phyloP scores from a whole-genome alignment of 2,113 vertebrate genomes.

The Tor tambroides region DNA sequence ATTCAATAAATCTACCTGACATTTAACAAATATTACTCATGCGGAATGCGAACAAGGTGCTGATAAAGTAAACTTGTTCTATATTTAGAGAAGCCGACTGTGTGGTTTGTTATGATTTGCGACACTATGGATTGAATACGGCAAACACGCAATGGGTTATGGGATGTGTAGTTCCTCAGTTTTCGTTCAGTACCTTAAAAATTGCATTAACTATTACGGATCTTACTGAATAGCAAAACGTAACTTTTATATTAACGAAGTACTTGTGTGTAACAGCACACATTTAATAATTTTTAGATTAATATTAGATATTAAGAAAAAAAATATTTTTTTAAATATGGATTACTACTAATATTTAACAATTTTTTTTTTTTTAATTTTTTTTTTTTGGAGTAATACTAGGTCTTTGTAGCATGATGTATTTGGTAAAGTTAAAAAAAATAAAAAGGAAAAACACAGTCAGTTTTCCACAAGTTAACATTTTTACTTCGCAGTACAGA shows the following conservation, averaged over 20 bases:
- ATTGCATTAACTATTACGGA: neutral
- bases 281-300: neutral
- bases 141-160: neutral
- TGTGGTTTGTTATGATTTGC: constrained; percentile 2
- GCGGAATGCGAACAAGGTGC: neutral
- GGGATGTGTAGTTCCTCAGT: constrained; percentile 58
- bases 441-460: constrained; percentile 12
- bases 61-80: neutral
- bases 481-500: constrained; percentile 95
- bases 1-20: neutral
- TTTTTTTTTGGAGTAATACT: neutral
- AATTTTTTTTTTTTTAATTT: too few relatives aligned
- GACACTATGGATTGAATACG: neutral
- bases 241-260: neutral
- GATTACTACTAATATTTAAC: neutral
- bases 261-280: too few relatives aligned
- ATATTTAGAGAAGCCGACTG: neutral
- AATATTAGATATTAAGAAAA: too few relatives aligned
- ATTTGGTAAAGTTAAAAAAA: too few relatives aligned
- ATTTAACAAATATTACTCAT: neutral
- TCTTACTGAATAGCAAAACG: neutral
- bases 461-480: constrained; percentile 48
- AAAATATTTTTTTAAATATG: neutral
- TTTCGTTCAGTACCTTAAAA: neutral
- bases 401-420: neutral